Percentiles rank a stretch among this genome's conserved stretches.
These are phyloP conservation scores for Limulus polyphemus DNA, from an alignment of 2,888 invertebrate genomes.

Conservation along the genomic window DNA sequence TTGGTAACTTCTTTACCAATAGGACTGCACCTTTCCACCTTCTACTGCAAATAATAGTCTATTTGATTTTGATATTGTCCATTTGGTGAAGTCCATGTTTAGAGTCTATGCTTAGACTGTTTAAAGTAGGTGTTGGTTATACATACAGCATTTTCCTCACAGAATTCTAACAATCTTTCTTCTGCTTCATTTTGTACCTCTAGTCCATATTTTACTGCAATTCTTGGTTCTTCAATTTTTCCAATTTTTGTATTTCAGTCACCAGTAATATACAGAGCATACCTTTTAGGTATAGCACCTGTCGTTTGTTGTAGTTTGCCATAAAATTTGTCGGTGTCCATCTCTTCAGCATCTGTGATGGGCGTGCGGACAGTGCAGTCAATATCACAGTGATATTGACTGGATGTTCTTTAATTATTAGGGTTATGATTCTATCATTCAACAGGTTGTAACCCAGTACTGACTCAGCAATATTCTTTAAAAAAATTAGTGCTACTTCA, in stretches of 20 bases:
- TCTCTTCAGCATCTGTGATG: conserved; percentile 11
- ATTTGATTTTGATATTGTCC: conserved; percentile 2
- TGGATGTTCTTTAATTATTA: conserved; percentile 18
- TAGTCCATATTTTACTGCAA: not conserved
- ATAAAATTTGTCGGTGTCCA: conserved; percentile 6
- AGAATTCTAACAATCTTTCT: conserved; percentile 8
- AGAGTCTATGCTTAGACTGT: conserved; percentile 5
- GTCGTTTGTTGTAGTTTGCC: conserved; percentile 4
- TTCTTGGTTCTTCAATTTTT: not conserved
- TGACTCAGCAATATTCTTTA: too few species aligned
- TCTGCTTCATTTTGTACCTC: conserved; percentile 11
- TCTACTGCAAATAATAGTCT: not conserved
- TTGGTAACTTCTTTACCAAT: not conserved
- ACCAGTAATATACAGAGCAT: too few species aligned
- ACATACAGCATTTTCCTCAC: conserved; percentile 5
- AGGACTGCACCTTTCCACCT: not conserved
- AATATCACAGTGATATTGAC: conserved; percentile 22
- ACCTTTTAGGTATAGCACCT: conserved; percentile 16
- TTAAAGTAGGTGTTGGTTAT: conserved; percentile 9
- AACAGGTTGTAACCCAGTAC: not conserved
- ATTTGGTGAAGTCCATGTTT: conserved; percentile 13
- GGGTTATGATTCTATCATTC: conserved; percentile 9
- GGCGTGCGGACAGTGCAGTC: conserved; percentile 22
- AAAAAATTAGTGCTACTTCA: too few species aligned
- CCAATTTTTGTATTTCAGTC: not conserved